These are phyloP conservation scores for Spinus pinus DNA, from an alignment of 2,797 vertebrate genomes.

Conservation along the genomic window DNA sequence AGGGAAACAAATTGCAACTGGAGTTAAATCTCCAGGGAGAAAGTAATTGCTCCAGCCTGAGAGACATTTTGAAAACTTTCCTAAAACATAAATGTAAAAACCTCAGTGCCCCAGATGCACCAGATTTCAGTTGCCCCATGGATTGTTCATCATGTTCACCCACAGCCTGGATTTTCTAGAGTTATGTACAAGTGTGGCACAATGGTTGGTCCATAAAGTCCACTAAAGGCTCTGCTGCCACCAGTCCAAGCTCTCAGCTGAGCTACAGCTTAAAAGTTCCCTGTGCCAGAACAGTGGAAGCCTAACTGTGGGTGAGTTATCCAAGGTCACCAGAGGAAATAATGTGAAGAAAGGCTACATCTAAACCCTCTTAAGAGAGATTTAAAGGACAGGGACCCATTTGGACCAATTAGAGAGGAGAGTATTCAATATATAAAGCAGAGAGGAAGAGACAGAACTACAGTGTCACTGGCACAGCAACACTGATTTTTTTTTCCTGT, in stretches of 20 bases:
- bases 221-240: background rate
- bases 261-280: background rate
- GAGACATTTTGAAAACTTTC: background rate
- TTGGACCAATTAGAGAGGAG: background rate
- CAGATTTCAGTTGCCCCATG: background rate
- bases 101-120: too few species aligned
- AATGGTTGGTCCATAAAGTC: background rate
- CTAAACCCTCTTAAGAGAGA: background rate
- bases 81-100: background rate
- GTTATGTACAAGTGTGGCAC: background rate
- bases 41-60: background rate
- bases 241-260: background rate
- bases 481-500: background rate
- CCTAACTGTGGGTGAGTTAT: background rate
- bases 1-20: background rate
- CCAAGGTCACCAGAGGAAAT: background rate
- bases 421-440: background rate
- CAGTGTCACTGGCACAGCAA: background rate
- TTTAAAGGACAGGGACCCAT: background rate
- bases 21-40: background rate
- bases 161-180: background rate
- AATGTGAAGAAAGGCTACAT: background rate
- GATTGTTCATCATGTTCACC: background rate
- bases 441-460: background rate
- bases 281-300: background rate